A percentile compares a stretch with the other conserved stretches of the same genome.
Conservation (phyloP, 2,888 invertebrate species). For the Drosophila paranaensis region DNA sequence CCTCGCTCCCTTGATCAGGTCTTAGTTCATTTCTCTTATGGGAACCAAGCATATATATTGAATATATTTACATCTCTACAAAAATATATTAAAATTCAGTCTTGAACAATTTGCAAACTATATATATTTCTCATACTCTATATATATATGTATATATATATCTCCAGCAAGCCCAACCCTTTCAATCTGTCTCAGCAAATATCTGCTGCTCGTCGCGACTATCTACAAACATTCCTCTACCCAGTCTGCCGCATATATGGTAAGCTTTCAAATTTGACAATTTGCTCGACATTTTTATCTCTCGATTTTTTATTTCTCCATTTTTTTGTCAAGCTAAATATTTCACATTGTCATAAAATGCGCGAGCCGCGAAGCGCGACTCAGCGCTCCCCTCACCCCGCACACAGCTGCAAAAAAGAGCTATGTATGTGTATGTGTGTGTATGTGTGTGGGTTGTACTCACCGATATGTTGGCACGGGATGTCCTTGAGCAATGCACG, state of each 20-base stretch:
- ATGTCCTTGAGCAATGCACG: slow-evolving; percentile 93
- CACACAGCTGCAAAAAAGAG: not conserved
- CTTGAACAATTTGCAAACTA: not conserved
- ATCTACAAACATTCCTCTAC: slow-evolving; percentile 25
- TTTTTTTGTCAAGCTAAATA: slow-evolving; percentile 60
- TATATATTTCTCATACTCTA: not conserved
- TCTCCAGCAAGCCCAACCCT: too few relatives aligned
- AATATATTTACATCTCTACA: too few relatives aligned
- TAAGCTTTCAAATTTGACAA: slow-evolving; percentile 60
- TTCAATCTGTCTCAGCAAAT: not conserved
- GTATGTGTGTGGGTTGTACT: slow-evolving; percentile 64
- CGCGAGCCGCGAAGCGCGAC: slow-evolving; percentile 38
- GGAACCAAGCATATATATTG: too few relatives aligned
- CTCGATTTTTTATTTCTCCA: slow-evolving; percentile 10
- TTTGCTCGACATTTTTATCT: slow-evolving; percentile 72
- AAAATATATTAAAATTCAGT: too few relatives aligned
- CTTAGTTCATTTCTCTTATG: too few relatives aligned
- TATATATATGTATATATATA: not conserved
- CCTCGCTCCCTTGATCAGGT: too few relatives aligned
- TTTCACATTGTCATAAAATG: slow-evolving; percentile 77
- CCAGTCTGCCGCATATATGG: slow-evolving; percentile 19
- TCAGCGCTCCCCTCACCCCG: slow-evolving; percentile 7
- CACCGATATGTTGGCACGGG: slow-evolving; percentile 92
- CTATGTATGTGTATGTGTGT: not conserved
- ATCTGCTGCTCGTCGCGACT: slow-evolving; percentile 10